Percentiles rank a stretch among this genome's conserved stretches.
phyloP scores from a whole-genome alignment of 2,888 invertebrate genomes.

The Nudaria mundana region DNA sequence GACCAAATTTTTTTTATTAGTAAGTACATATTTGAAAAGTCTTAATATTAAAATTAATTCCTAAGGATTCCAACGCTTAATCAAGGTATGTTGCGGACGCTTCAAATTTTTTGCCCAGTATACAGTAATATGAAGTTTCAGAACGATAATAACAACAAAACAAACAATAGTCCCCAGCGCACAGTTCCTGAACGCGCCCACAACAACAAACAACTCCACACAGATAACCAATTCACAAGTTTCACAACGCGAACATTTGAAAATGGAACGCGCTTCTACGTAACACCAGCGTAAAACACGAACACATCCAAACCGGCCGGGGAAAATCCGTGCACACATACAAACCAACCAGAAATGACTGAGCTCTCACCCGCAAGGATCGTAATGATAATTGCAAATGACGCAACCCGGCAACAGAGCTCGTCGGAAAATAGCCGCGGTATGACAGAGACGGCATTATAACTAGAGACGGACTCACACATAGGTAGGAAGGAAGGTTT shows the following conservation, averaged over 20 bases:
- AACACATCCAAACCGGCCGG: constrained; percentile 56
- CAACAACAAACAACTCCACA: constrained; percentile 55
- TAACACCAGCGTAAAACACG: constrained; percentile 51
- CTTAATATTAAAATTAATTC: no score
- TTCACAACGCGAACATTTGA: constrained; percentile 55
- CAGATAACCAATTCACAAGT: constrained; percentile 73
- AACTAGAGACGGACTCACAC: constrained; percentile 46
- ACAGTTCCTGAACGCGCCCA: constrained; percentile 54
- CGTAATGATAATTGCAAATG: constrained; percentile 19
- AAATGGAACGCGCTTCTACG: constrained; percentile 63
- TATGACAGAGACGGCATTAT: constrained; percentile 41
- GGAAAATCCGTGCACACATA: constrained; percentile 57
- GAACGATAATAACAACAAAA: constrained; percentile 71
- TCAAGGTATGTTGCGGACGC: no score
- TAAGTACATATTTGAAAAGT: no score
- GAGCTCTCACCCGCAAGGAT: constrained; percentile 48
- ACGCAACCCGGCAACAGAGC: constrained; percentile 38
- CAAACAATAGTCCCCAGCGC: constrained; percentile 58
- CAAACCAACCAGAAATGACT: constrained; percentile 24
- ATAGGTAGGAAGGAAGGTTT: constrained; percentile 51
- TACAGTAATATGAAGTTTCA: constrained; percentile 44
- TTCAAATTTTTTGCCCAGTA: constrained; percentile 20
- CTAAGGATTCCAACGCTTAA: constrained; percentile 17
- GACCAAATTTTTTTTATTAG: no score
- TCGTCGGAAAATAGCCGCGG: constrained; percentile 38